Conservation (phyloP, 2,888 invertebrate genomes). For the Daptonema setosum region DNA sequence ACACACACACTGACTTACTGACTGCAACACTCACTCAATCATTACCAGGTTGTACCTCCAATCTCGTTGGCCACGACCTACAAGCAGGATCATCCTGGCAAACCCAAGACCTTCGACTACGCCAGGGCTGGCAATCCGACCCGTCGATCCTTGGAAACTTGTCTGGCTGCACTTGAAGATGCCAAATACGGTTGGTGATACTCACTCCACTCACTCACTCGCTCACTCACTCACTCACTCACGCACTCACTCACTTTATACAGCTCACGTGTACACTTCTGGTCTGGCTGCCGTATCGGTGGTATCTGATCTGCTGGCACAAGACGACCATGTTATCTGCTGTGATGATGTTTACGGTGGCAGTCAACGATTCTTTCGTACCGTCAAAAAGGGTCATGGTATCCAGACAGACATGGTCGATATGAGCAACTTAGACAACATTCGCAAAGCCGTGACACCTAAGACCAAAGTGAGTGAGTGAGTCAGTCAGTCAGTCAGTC, state of each 20-base stretch:
- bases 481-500: too few species aligned
- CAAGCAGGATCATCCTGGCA: conserved; percentile 61
- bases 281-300: conserved; percentile 63
- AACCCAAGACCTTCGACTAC: conserved; percentile 44
- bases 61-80: conserved; percentile 76
- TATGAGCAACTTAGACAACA: conserved; percentile 42
- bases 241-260: neutral
- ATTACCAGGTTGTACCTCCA: conserved; percentile 59
- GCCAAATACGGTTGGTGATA: conserved; percentile 47
- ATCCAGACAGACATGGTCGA: conserved; percentile 56
- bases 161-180: conserved; percentile 67
- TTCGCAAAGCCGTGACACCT: conserved; percentile 47
- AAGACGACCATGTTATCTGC: conserved; percentile 70
- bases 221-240: neutral
- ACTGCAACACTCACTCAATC: too few species aligned
- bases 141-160: conserved; percentile 60
- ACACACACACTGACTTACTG: too few species aligned
- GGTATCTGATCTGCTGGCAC: conserved; percentile 47
- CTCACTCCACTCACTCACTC: neutral
- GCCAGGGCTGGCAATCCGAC: conserved; percentile 83
- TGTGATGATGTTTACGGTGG: conserved; percentile 83
- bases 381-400: conserved; percentile 39
- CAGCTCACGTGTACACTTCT: conserved; percentile 48
- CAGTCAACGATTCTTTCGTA: conserved; percentile 35
- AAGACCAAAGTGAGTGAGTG: conserved; percentile 62